Conservation (phyloP, 1,140 invertebrate species). For the Brachionus plicatilis region DNA sequence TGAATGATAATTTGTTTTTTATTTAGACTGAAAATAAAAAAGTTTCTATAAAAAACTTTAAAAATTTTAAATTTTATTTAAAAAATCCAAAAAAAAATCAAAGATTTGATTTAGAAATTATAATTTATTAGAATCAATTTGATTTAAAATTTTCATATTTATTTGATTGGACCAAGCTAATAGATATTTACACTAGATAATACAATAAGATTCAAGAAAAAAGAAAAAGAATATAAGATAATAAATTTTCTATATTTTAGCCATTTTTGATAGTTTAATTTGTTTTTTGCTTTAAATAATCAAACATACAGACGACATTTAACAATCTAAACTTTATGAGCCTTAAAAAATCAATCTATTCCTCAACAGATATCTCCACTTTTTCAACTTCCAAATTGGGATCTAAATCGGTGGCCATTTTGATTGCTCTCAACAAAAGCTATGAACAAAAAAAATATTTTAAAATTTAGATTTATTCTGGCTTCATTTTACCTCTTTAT, state of each 20-base stretch:
- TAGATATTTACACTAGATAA: background rate
- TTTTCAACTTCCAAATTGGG: slow-evolving; percentile 34
- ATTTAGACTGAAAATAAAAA: too few species aligned
- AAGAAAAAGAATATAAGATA: background rate
- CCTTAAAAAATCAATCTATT: background rate
- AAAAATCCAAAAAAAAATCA: background rate
- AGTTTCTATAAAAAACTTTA: background rate
- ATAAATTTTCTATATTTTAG: background rate
- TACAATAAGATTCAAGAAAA: background rate
- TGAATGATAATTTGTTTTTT: too few species aligned
- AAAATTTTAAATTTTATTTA: background rate
- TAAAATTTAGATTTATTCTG: background rate
- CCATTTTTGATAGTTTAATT: background rate
- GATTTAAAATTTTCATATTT: background rate
- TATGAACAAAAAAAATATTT: background rate
- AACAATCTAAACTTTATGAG: background rate
- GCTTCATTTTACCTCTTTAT: background rate
- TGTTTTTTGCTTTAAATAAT: background rate
- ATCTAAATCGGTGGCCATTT: slow-evolving; percentile 32
- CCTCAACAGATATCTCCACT: slow-evolving; percentile 20
- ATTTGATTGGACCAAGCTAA: background rate
- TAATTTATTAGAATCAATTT: background rate
- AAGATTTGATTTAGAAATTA: background rate
- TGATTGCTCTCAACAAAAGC: slow-evolving; percentile 10
- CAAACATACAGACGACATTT: background rate